Percentiles rank a stretch among this genome's conserved stretches.
Conservation (phyloP, 2,113 vertebrate genomes). For the Larimichthys polyactis region DNA sequence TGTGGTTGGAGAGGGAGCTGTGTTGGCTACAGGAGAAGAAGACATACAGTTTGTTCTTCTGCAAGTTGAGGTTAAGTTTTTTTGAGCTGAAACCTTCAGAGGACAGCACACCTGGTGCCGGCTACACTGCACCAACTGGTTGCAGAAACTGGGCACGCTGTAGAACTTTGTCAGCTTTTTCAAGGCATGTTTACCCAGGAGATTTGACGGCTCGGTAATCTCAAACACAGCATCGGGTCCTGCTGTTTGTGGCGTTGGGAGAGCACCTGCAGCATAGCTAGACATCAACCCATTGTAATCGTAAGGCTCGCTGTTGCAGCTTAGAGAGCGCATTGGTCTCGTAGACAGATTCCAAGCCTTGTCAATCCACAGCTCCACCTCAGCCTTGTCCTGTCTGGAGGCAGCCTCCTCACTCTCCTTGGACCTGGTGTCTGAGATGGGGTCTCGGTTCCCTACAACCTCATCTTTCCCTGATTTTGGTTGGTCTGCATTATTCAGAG, state of each 20-base stretch:
- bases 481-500: slow-evolving; percentile 17
- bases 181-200: slow-evolving; percentile 86
- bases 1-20: slow-evolving; percentile 21
- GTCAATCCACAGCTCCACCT: slow-evolving; percentile 86
- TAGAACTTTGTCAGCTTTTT: slow-evolving; percentile 94
- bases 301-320: slow-evolving; percentile 89
- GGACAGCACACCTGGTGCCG: slow-evolving; percentile 90
- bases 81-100: slow-evolving; percentile 81
- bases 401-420: slow-evolving; percentile 37
- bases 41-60: slow-evolving; percentile 69
- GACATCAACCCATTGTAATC: slow-evolving; percentile 28
- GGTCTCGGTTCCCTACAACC: slow-evolving; percentile 19
- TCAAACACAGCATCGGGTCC: slow-evolving; percentile 76
- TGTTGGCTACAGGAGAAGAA: slow-evolving; percentile 53
- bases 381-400: slow-evolving; percentile 56
- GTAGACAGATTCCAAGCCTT: slow-evolving; percentile 84
- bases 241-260: slow-evolving; percentile 25
- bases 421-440: slow-evolving; percentile 22
- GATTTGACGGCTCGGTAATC: slow-evolving; percentile 84
- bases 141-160: slow-evolving; percentile 92
- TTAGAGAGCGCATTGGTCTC: slow-evolving; percentile 89
- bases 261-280: not conserved
- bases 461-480: slow-evolving; percentile 18
- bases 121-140: slow-evolving; percentile 88
- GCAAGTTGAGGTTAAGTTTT: slow-evolving; percentile 71